Percentiles rank a stretch among this genome's conserved stretches.
Conservation (phyloP, 2,797 vertebrate species). For the Tadarida brasiliensis region DNA sequence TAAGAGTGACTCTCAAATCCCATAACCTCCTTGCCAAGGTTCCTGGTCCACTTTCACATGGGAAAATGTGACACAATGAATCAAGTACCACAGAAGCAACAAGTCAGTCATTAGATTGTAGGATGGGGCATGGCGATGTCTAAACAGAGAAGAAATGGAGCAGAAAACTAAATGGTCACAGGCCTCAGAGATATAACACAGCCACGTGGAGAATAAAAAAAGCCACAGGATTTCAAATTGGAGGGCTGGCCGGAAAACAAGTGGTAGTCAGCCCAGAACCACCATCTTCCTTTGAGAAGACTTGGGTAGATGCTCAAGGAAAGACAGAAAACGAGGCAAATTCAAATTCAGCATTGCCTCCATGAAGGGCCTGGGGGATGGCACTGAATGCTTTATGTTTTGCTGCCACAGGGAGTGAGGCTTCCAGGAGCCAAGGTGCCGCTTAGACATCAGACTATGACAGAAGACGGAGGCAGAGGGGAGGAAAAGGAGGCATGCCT, state of each 20-base stretch:
- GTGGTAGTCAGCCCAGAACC: background rate
- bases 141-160: conserved; percentile 88
- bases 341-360: background rate
- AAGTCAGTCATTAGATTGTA: conserved; percentile 92
- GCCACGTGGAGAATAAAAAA: conserved; percentile 80
- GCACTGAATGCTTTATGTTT: background rate
- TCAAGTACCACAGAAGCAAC: conserved; percentile 86
- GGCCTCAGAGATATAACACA: conserved; percentile 81
- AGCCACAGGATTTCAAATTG: conserved; percentile 70
- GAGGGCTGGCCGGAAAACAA: conserved; percentile 70
- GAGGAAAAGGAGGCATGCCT: background rate
- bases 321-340: background rate
- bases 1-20: conserved; percentile 78
- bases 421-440: background rate
- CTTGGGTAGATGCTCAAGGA: too few species aligned
- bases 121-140: conserved; percentile 86
- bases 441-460: background rate
- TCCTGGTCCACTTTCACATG: conserved; percentile 89
- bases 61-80: conserved; percentile 91
- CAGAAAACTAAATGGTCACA: conserved; percentile 89
- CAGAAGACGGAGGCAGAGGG: too few species aligned
- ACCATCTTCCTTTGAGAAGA: too few species aligned
- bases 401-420: background rate
- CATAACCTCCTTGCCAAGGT: conserved; percentile 87
- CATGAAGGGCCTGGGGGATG: background rate